phyloP scores from a whole-genome alignment of 2,797 vertebrate genomes.

The Phyllotis vaccarum region DNA sequence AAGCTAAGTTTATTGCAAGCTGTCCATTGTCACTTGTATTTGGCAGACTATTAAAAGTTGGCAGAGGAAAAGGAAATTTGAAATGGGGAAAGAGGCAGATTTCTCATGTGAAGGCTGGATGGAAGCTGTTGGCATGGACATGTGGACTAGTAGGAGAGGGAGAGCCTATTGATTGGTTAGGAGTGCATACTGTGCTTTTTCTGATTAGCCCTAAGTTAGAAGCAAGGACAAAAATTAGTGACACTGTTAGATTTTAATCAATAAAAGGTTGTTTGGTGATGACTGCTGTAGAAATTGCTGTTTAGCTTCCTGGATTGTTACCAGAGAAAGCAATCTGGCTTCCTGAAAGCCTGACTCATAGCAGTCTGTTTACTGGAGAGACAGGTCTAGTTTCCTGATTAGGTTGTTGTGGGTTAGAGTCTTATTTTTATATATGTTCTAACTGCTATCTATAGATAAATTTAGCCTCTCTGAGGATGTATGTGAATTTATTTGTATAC shows the following conservation, averaged over 20 bases:
- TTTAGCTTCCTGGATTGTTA: constrained; percentile 51
- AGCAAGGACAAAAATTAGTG: neutral
- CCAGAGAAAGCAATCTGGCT: neutral
- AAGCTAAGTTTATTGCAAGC: neutral
- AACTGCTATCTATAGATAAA: neutral
- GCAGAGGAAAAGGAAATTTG: neutral
- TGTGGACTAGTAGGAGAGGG: neutral
- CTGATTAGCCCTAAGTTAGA: neutral
- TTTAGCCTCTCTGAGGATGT: neutral
- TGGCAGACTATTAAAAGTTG: neutral
- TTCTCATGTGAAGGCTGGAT: neutral
- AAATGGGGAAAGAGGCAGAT: neutral
- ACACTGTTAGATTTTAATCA: constrained; percentile 31
- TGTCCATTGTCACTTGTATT: neutral
- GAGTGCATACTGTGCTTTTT: neutral
- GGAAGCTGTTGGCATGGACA: neutral
- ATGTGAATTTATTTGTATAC: neutral
- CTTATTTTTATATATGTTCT: neutral
- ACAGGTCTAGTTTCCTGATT: neutral
- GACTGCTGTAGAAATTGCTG: neutral
- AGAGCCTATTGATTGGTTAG: neutral
- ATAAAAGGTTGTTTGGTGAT: neutral
- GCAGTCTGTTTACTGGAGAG: neutral
- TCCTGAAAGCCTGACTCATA: constrained; percentile 10
- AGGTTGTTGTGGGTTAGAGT: neutral